These are phyloP conservation scores for Eurypyga helias DNA, from an alignment of 2,113 vertebrate genomes.

Conservation along the genomic window DNA sequence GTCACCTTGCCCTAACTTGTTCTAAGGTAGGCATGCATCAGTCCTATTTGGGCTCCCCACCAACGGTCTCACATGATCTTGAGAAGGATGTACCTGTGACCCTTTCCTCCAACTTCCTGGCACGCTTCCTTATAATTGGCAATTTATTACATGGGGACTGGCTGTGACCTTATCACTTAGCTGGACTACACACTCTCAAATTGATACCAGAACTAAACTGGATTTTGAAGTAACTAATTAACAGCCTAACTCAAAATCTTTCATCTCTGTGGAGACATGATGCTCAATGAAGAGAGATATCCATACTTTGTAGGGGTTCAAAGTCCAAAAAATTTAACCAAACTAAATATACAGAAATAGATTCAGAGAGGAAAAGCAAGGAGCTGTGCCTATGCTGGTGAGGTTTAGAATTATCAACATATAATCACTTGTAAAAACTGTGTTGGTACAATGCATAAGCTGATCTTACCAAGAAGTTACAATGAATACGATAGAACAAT, in stretches of 20 bases:
- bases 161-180: accelerated
- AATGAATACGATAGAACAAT: neutral
- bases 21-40: neutral
- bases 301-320: neutral
- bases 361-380: neutral
- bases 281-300: neutral
- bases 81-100: neutral
- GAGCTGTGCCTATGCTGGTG: neutral
- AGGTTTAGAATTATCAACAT: neutral
- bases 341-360: neutral
- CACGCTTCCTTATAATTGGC: neutral
- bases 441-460: neutral
- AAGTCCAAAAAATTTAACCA: neutral
- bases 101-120: neutral
- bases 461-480: neutral
- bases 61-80: neutral
- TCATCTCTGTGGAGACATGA: neutral
- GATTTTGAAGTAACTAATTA: neutral
- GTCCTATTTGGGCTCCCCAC: neutral
- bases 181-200: neutral
- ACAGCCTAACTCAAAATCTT: neutral
- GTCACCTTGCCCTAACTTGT: neutral
- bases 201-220: neutral
- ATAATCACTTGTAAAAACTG: neutral
- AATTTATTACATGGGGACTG: neutral